Base-by-base conservation (phyloP, 2,113 vertebrate genomes). In the Drymodes brunneopygia region DNA sequence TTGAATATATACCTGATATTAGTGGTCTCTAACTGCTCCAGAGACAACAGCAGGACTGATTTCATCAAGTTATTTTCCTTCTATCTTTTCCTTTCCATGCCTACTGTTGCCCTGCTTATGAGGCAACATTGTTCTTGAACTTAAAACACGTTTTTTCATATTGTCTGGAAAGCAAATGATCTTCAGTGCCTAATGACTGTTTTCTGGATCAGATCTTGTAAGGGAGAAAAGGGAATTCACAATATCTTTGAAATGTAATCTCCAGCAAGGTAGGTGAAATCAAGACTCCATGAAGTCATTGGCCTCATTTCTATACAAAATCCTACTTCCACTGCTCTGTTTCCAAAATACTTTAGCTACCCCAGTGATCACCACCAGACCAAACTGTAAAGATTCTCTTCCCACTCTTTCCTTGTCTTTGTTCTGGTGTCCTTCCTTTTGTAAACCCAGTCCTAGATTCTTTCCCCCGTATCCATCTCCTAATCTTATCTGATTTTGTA, bases 381-480 rank as follows among this genome's bases (percentile, higher is more conserved):
- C 18, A 66, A 64, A 50, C 11, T 10, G 18, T 9, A n/a, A 10
- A 40, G 11, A 15, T 50, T 80, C 8, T 38, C 4, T 51, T 84
- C 29, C 35, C 19, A 7, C 5, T 33, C 36, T 22, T 65, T 36
- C 23, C 10, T 78, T 40, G 35, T 47, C 50, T 31, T 51, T 42
- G 6, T 58, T 47, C 51, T 67, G 7, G 6, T 60, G 21, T 11
- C 17, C 25, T 67, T 50, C 16, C 16, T 31, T 57, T 61, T 4
- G 1, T n/a, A 82, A 85, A 47, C 29, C 9, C 17, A 67, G 9
- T 12, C 25, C 36, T 11, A 44, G 19, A 33, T 53, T 70, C 23
- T 24, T 62, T 62, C 4, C 18, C 12, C 7, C 6, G 35, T 14
- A 53, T 4, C 6, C 0, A 2, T n/a, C 38, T 72, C 27, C 29